phyloP scores from a whole-genome alignment of 2,888 invertebrate species.

The Zygothrica quintamaculata region DNA sequence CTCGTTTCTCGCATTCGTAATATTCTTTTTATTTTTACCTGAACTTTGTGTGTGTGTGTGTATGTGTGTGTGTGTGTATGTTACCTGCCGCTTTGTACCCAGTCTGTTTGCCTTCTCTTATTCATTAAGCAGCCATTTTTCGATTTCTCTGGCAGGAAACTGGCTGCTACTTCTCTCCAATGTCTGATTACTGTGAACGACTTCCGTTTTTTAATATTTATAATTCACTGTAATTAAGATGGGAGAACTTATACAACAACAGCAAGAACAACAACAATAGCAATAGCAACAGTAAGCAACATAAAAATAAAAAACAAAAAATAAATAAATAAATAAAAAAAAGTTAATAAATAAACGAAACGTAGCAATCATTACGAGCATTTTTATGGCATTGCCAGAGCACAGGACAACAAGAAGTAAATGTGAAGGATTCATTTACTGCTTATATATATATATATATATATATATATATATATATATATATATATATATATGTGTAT shows the following conservation, averaged over 20 bases:
- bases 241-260: slow-evolving; percentile 33
- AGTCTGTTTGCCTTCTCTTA: slow-evolving; percentile 3
- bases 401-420: neutral
- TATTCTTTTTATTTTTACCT: no score
- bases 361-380: slow-evolving; percentile 59
- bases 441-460: slow-evolving; percentile 30
- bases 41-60: no score
- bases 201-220: slow-evolving; percentile 71
- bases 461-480: slow-evolving; percentile 6
- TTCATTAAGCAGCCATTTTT: slow-evolving; percentile 63
- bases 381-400: slow-evolving; percentile 45
- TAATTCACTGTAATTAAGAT: slow-evolving; percentile 70
- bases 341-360: no score
- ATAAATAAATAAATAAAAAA: no score
- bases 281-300: no score
- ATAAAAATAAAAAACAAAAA: no score
- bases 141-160: slow-evolving; percentile 31
- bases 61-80: no score
- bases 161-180: slow-evolving; percentile 35
- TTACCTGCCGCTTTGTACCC: slow-evolving; percentile 15
- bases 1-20: no score
- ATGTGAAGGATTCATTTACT: slow-evolving; percentile 37
- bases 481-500: neutral
- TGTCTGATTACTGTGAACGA: slow-evolving; percentile 64
- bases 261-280: slow-evolving; percentile 24